Evolutionary conservation across 1,140 invertebrate species (phyloP).

Genomic region (Aphelinus certus): DNA sequence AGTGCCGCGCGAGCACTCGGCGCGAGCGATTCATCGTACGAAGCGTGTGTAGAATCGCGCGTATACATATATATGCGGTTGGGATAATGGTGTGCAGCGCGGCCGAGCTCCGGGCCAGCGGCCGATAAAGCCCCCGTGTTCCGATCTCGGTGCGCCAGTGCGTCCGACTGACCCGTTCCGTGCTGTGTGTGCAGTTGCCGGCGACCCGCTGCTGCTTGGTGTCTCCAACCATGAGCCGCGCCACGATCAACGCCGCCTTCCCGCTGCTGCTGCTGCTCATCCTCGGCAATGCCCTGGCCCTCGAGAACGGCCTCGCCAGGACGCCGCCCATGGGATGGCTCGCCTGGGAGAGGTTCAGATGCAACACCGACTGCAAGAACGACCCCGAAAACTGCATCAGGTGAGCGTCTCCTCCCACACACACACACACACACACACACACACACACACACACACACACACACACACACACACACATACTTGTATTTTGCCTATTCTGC

Average conservation of each 20-base stretch:
- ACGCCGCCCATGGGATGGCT: conserved; percentile 92
- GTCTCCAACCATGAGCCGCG: too few species aligned
- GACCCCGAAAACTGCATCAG: conserved; percentile 94
- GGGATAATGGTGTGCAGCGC: not conserved
- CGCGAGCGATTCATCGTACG: too few species aligned
- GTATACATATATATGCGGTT: not conserved
- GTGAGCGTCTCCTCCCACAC: conserved; percentile 62
- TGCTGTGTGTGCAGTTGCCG: not conserved
- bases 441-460: too few species aligned
- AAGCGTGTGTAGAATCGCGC: not conserved
- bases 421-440: too few species aligned
- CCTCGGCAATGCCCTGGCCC: conserved; percentile 43
- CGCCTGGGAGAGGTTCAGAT: conserved; percentile 92
- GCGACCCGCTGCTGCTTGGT: not conserved
- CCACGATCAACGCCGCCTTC: too few species aligned
- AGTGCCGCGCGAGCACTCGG: not conserved
- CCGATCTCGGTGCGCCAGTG: not conserved
- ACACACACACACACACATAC: too few species aligned
- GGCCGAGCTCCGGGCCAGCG: too few species aligned
- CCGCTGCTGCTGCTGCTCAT: not conserved
- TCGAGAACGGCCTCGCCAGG: conserved; percentile 85
- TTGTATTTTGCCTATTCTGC: not conserved
- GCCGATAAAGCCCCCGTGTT: too few species aligned
- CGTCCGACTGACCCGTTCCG: not conserved
- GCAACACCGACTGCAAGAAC: conserved; percentile 92